Evolutionary conservation across 2,888 invertebrate genomes (phyloP).

Genomic region (Lycocerus yunnanus): DNA sequence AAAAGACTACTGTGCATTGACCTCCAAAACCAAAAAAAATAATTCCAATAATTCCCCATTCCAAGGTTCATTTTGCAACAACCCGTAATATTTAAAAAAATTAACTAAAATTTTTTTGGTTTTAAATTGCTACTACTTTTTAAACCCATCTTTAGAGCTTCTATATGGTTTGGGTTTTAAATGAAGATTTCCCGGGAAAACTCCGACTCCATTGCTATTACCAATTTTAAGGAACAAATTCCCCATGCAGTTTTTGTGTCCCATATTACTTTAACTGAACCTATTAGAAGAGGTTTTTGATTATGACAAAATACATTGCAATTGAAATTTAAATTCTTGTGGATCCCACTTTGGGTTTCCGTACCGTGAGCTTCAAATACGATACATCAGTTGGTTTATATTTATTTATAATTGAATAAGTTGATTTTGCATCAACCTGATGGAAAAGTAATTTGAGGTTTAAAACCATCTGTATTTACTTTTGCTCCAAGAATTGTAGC

Average conservation of each 20-base stretch:
- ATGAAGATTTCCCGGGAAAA: slow-evolving; percentile 92
- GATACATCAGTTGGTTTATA: slow-evolving; percentile 81
- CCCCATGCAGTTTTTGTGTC: slow-evolving; percentile 96
- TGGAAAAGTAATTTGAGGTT: slow-evolving; percentile 87
- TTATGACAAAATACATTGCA: slow-evolving; percentile 86
- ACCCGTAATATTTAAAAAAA: slow-evolving; percentile 60
- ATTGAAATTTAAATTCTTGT: slow-evolving; percentile 95
- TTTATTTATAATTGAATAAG: slow-evolving; percentile 86
- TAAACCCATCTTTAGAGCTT: slow-evolving; percentile 92
- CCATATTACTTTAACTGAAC: slow-evolving; percentile 98
- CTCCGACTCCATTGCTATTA: slow-evolving; percentile 90
- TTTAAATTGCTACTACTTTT: slow-evolving; percentile 57
- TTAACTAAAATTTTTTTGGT: background rate
- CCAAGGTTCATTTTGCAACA: slow-evolving; percentile 82
- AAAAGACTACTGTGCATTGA: slow-evolving; percentile 86
- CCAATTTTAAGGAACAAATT: slow-evolving; percentile 85
- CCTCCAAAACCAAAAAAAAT: slow-evolving; percentile 99
- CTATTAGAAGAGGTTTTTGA: slow-evolving; percentile 81
- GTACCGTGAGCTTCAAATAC: slow-evolving; percentile 98
- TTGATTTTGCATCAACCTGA: slow-evolving; percentile 78
- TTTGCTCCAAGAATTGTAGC: slow-evolving; percentile 86
- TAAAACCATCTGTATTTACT: slow-evolving; percentile 91
- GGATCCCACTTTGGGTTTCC: slow-evolving; percentile 97
- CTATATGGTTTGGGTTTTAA: slow-evolving; percentile 90
- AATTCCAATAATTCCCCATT: slow-evolving; percentile 90